Base-by-base conservation (phyloP, 2,888 invertebrate species). In the Eupeodes luniger region DNA sequence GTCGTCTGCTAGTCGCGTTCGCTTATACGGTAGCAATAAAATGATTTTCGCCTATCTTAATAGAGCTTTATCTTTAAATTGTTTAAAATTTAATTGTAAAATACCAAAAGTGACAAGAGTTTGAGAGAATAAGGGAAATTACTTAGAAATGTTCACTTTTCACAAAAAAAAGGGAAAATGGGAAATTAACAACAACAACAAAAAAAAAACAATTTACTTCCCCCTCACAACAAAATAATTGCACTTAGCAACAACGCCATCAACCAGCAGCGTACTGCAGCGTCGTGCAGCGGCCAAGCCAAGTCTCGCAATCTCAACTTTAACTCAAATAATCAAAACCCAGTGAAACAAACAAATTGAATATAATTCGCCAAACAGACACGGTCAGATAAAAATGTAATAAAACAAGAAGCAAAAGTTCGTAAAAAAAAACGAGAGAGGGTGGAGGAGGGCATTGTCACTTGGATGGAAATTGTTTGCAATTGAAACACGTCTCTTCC, bases 271-370 rank as follows among this genome's bases (percentile, higher is more conserved):
- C 44, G 34, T 47, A 36, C 5, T 6, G 36, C 7, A 36, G 36
- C 5, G 36, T 9, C 2, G 40, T 9, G 40, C 40, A 40, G 40
- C 40, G 40, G 40, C 40, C 40, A 40, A 40, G 40, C 19, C 57
- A 47, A 66, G 47, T 66, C 4, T 47, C 66, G 12, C 66, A 66
- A 27, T 27, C 47, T 47, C 66, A 66, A 66, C 14, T 27, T 27
- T 16, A 16, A 67, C 81, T 69, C 67, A 61, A 12, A 75, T 79
- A 82, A 82, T 79, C 86, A 79, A 86, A 76, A 53, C 82, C 82
- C 72, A 76, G 61, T 69, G 81, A 82, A 82, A 82, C 79, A 83
- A 87, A 80, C 79, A 80, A 87, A 83, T 87, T 83, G 86, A 80
- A 83, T 72, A 83, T 83, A 87, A 87, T 80, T 87, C 49, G 44